These are phyloP conservation scores for Apostichopus parvimensis DNA, from an alignment of 35 echinoderm and acorn worm genomes.

Conservation along the genomic window DNA sequence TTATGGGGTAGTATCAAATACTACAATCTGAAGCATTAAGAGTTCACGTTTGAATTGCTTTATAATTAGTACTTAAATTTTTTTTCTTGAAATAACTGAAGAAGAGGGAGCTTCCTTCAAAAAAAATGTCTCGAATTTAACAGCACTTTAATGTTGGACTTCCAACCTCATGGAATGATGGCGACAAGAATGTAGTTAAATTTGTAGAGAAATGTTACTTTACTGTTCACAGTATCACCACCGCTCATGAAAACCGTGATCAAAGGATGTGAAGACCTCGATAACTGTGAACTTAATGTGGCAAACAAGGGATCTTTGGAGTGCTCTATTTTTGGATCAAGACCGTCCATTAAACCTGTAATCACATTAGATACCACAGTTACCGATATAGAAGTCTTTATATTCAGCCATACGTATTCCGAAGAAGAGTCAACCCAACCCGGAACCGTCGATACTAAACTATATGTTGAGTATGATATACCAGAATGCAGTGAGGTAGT, in stretches of 20 bases:
- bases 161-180: too few relatives aligned
- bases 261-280: not conserved
- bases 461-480: not conserved
- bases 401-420: not conserved
- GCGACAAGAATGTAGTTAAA: too few relatives aligned
- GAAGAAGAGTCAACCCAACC: not conserved
- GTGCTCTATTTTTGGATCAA: not conserved
- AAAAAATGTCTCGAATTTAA: too few relatives aligned
- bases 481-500: not conserved
- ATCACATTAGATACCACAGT: not conserved
- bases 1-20: too few relatives aligned
- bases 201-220: too few relatives aligned
- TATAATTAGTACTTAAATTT: too few relatives aligned
- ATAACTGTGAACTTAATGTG: not conserved
- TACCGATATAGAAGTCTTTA: not conserved
- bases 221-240: not conserved
- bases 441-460: not conserved
- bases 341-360: constrained; percentile 2
- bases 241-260: not conserved
- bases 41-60: too few relatives aligned
- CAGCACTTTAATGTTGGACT: too few relatives aligned
- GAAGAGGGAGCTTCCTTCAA: too few relatives aligned
- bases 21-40: too few relatives aligned
- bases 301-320: not conserved
- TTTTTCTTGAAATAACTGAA: too few relatives aligned